Conservation (phyloP, 2,113 vertebrate genomes). For the Gavia stellata region DNA sequence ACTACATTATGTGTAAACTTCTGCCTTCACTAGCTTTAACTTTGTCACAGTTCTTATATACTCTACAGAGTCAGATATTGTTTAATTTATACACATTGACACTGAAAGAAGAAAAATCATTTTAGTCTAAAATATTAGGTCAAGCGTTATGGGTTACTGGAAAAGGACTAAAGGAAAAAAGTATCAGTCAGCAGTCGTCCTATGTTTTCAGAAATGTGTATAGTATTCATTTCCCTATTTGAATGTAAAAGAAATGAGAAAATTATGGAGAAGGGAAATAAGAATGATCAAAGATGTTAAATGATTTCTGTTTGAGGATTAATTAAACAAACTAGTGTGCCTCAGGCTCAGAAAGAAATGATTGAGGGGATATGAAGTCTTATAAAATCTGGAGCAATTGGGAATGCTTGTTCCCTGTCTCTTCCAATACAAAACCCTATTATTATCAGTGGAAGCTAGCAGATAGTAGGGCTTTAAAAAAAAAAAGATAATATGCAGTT, state of each 20-base stretch:
- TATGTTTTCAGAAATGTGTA: not conserved
- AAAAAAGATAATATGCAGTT: not conserved
- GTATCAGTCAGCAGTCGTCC: not conserved
- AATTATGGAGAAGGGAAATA: not conserved
- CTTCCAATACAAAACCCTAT: not conserved
- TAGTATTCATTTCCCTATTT: not conserved
- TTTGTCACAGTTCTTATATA: not conserved
- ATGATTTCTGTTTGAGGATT: not conserved
- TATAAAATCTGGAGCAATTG: not conserved
- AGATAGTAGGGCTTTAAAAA: not conserved
- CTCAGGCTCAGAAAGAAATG: not conserved
- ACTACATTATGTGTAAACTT: not conserved
- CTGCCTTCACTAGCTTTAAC: not conserved
- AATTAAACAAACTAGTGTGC: not conserved
- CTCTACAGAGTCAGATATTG: not conserved
- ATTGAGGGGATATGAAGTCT: not conserved
- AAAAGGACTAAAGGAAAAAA: not conserved
- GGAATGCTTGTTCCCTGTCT: not conserved
- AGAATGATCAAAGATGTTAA: not conserved
- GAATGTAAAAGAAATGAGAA: not conserved
- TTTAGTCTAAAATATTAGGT: not conserved
- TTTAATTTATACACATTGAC: not conserved
- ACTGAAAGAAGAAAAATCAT: not conserved
- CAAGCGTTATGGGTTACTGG: not conserved
- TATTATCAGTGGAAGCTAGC: not conserved